Evolutionary conservation across 2,113 vertebrate species (phyloP), one percentile per base, ranked within the genome.

Genomic region (Cyprinodon tularosa): DNA sequence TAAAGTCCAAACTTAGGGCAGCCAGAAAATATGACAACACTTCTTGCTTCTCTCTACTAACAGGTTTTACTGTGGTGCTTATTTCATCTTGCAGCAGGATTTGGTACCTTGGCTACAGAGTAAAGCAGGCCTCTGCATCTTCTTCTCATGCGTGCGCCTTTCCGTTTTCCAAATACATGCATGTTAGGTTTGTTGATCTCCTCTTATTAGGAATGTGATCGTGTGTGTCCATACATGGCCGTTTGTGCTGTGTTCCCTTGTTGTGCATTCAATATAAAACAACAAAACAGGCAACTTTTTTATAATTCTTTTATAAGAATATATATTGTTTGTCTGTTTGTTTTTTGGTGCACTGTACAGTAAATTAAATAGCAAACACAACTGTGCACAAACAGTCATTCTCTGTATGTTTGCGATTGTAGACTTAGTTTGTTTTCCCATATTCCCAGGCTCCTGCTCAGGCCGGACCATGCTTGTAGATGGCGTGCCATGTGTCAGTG

Each of bases 371-470:
- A 84, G 77, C 72, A 60, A 62, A 65, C 62, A 57, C 66, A 76
- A 44, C 67, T 42, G 37, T 37, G 20, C 4, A 45, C 71, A 68
- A 45, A 81, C 67, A 85, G 66, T 67, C 60, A 69, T 62, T 65
- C 78, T 68, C 62, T 80, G 53, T 88, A 62, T 85, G 62, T 88
- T 91, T 85, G 63, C 78, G 66, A 68, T 80, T 70, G 74, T 84
- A 80, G 72, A 77, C 72, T 85, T 57, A 77, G 59, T 77, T 84
- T 89, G 81, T 81, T 84, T 81, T 84, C 77, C 60, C 71, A 82
- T 53, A 73, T 80, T 62, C 40, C 70, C 17, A 45, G 71, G 53
- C 80, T 92, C 92, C 86, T 90, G 88, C 77, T 93, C 78, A 76
- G 45, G 61, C 84, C 73, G 84, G 85, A 89, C 86, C 60, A 66